These are phyloP conservation scores for Diprion similis DNA, from an alignment of 1,140 invertebrate species.

Conservation along the genomic window DNA sequence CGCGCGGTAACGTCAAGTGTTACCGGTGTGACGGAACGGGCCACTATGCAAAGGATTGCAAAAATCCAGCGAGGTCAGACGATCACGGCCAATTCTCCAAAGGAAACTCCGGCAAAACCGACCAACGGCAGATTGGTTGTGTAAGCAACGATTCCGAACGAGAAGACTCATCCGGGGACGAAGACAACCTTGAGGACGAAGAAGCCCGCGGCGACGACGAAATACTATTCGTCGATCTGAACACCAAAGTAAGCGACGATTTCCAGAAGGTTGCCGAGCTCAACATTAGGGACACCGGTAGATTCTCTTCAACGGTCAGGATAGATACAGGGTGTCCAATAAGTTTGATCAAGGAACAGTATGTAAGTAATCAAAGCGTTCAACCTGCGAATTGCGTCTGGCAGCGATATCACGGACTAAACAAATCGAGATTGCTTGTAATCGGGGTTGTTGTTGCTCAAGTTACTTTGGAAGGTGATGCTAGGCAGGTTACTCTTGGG, in stretches of 20 bases:
- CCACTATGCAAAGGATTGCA: neutral
- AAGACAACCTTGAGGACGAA: slow-evolving; percentile 7
- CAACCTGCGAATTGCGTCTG: neutral
- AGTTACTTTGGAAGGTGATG: neutral
- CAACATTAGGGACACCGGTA: neutral
- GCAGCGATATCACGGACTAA: neutral
- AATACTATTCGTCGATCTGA: neutral
- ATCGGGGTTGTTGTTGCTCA: neutral
- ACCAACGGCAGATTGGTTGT: neutral
- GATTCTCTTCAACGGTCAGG: slow-evolving; percentile 2
- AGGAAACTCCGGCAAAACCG: slow-evolving; percentile 12
- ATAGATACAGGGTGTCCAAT: neutral
- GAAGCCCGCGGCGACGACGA: neutral
- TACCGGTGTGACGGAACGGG: neutral
- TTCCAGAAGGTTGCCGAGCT: slow-evolving; percentile 14
- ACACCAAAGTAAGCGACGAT: neutral
- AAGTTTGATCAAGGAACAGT: neutral
- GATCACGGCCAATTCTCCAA: neutral
- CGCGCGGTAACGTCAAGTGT: neutral
- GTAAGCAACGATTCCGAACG: neutral
- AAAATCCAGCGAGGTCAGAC: neutral
- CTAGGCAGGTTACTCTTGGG: neutral
- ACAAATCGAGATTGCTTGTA: neutral
- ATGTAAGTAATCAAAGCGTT: neutral
- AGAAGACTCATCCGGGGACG: slow-evolving; percentile 4